Evolutionary conservation across 2,797 vertebrate genomes (phyloP).

Genomic region (Enteromius thamalakanensis): DNA sequence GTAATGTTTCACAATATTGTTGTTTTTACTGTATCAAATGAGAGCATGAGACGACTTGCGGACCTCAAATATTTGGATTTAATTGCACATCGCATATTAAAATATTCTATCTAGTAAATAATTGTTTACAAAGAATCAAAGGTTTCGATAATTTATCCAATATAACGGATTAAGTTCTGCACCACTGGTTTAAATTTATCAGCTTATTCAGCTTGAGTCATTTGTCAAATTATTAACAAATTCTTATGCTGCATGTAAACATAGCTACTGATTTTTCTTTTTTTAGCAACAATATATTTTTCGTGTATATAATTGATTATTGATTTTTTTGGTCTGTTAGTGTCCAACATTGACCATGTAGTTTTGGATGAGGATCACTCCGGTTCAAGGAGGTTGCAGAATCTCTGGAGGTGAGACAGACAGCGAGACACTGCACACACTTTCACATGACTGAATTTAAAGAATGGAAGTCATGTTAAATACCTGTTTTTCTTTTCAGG

Average conservation of each 20-base stretch:
- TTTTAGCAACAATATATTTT: not conserved
- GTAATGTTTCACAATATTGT: not conserved
- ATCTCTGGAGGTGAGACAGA: slow-evolving; percentile 92
- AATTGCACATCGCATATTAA: too few species aligned
- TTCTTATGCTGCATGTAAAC: not conserved
- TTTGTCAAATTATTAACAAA: not conserved
- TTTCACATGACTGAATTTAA: not conserved
- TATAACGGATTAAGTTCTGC: not conserved
- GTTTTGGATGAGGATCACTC: slow-evolving; percentile 93
- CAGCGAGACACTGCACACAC: too few species aligned
- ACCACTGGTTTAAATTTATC: not conserved
- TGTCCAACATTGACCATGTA: slow-evolving; percentile 89
- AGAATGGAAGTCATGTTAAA: not conserved
- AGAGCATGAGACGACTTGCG: not conserved
- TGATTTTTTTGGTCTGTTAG: slow-evolving; percentile 64
- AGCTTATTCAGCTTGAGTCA: not conserved
- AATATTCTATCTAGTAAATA: not conserved
- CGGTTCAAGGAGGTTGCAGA: slow-evolving; percentile 89
- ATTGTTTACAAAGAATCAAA: not conserved
- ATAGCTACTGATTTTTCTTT: not conserved
- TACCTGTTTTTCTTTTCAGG: slow-evolving; percentile 66
- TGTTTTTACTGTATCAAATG: not conserved
- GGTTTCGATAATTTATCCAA: not conserved
- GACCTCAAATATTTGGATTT: too few species aligned
- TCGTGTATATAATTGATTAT: not conserved